Conservation (phyloP, 2,888 invertebrate species). For the Ochropleura leucogaster region DNA sequence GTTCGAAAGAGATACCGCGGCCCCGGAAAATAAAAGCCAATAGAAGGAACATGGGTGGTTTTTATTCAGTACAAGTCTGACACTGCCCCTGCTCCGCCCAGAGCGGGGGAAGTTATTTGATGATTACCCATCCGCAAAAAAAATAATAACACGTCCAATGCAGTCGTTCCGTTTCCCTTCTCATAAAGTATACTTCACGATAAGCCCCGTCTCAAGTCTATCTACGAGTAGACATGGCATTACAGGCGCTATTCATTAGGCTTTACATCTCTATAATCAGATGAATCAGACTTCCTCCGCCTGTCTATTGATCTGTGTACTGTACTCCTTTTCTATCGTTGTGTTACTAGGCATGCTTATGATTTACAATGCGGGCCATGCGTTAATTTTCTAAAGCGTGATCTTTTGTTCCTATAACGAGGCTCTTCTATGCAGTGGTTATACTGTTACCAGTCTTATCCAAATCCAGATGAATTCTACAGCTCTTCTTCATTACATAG, state of each 20-base stretch:
- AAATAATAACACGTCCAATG: slow-evolving; percentile 27
- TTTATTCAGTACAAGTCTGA: too few relatives aligned
- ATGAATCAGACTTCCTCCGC: slow-evolving; percentile 10
- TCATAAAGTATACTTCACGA: slow-evolving; percentile 10
- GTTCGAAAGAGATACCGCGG: too few relatives aligned
- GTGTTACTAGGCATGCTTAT: slow-evolving; percentile 5
- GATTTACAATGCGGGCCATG: slow-evolving; percentile 15
- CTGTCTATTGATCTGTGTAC: slow-evolving; percentile 17
- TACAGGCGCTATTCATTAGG: slow-evolving; percentile 26
- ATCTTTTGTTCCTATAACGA: background rate
- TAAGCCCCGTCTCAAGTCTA: slow-evolving; percentile 14
- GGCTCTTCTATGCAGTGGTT: too few relatives aligned
- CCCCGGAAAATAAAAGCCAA: too few relatives aligned
- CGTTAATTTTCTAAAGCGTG: background rate
- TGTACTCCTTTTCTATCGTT: slow-evolving; percentile 9
- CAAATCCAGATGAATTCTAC: background rate
- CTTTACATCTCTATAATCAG: slow-evolving; percentile 22
- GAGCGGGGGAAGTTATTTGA: too few relatives aligned
- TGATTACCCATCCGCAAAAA: too few relatives aligned
- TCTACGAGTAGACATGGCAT: slow-evolving; percentile 12
- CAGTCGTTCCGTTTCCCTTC: background rate
- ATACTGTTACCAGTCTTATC: background rate
- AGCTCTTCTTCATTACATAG: background rate
- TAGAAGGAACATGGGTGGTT: too few relatives aligned
- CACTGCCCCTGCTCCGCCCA: too few relatives aligned